phyloP scores from a whole-genome alignment of 2,888 invertebrate species.

The Rugalucina vietnamica region DNA sequence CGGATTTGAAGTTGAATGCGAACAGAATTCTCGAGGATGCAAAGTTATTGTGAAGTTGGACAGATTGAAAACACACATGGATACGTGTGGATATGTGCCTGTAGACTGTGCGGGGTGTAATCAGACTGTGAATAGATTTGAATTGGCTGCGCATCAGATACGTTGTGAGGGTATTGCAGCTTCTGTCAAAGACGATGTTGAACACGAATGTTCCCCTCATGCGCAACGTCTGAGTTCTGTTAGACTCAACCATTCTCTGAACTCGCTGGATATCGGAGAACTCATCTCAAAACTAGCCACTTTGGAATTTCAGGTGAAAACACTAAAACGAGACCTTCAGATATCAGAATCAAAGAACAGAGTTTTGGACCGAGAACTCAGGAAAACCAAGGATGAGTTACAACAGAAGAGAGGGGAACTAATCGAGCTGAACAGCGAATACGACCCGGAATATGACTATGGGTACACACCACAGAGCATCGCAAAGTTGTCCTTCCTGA shows the following conservation, averaged over 20 bases:
- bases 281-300: slow-evolving; percentile 75
- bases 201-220: slow-evolving; percentile 37
- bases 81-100: slow-evolving; percentile 73
- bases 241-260: slow-evolving; percentile 57
- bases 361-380: slow-evolving; percentile 74
- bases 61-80: slow-evolving; percentile 66
- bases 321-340: slow-evolving; percentile 76
- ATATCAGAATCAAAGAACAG: slow-evolving; percentile 76
- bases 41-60: slow-evolving; percentile 74
- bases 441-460: slow-evolving; percentile 77
- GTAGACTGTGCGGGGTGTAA: slow-evolving; percentile 80
- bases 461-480: slow-evolving; percentile 77
- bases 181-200: slow-evolving; percentile 76
- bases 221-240: slow-evolving; percentile 45
- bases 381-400: slow-evolving; percentile 74
- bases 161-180: slow-evolving; percentile 85
- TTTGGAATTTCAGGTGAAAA: slow-evolving; percentile 76
- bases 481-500: slow-evolving; percentile 74
- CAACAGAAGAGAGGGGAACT: slow-evolving; percentile 69
- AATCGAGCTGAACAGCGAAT: slow-evolving; percentile 71
- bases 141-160: slow-evolving; percentile 78
- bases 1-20: slow-evolving; percentile 76
- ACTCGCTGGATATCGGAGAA: slow-evolving; percentile 66
- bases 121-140: slow-evolving; percentile 67
- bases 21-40: slow-evolving; percentile 74